Percentiles rank a stretch among this genome's conserved stretches.
phyloP scores from a whole-genome alignment of 2,797 vertebrate genomes.

The Lepilemur ruficaudatus region DNA sequence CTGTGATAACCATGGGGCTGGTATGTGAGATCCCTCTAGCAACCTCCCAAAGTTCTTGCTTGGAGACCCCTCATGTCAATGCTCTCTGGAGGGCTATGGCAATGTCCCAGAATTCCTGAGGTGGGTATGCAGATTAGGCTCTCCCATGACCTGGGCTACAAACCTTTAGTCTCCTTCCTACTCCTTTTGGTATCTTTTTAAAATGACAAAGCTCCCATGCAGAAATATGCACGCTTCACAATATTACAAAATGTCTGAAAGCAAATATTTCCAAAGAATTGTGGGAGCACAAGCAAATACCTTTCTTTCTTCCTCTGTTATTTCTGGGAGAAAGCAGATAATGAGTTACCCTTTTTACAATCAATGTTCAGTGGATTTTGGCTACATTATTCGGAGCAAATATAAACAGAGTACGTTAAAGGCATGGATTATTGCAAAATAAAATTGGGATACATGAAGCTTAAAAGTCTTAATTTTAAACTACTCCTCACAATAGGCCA shows the following conservation, averaged over 20 bases:
- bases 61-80: neutral
- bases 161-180: slow-evolving; percentile 32
- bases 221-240: slow-evolving; percentile 50
- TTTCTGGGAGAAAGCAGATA: slow-evolving; percentile 69
- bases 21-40: neutral
- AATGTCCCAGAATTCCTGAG: neutral
- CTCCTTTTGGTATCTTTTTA: slow-evolving; percentile 45
- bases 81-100: neutral
- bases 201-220: slow-evolving; percentile 65
- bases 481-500: slow-evolving; percentile 70
- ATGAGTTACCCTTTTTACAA: slow-evolving; percentile 74
- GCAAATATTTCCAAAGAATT: slow-evolving; percentile 73
- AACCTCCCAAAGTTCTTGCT: neutral
- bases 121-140: neutral
- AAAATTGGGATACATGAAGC: slow-evolving; percentile 76
- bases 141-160: neutral
- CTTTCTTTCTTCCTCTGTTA: slow-evolving; percentile 60
- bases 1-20: neutral
- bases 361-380: slow-evolving; percentile 69
- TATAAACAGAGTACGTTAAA: slow-evolving; percentile 76
- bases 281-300: slow-evolving; percentile 71
- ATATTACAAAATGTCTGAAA: slow-evolving; percentile 74
- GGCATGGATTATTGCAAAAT: slow-evolving; percentile 76
- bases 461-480: slow-evolving; percentile 81
- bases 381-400: slow-evolving; percentile 74